Conservation (phyloP, 2,888 invertebrate species). For the Bimastos eiseni region DNA sequence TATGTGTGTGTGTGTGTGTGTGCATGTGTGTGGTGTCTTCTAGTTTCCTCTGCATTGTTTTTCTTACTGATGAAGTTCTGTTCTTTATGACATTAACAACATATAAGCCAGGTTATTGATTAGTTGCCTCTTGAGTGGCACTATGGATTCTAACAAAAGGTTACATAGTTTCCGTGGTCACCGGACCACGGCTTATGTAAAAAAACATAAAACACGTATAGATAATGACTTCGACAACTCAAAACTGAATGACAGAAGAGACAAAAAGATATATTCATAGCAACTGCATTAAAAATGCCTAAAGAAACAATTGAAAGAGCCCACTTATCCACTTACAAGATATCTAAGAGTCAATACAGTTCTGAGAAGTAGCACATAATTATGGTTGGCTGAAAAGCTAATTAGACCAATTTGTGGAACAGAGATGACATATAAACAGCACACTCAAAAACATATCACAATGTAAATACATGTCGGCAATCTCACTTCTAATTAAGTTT, state of each 20-base stretch:
- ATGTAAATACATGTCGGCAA: background rate
- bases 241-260: background rate
- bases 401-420: background rate
- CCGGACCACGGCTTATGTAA: too few relatives aligned
- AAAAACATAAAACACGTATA: background rate
- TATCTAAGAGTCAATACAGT: background rate
- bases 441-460: background rate
- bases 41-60: too few relatives aligned
- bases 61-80: too few relatives aligned
- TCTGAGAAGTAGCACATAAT: background rate
- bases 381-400: background rate
- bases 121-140: too few relatives aligned
- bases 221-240: background rate
- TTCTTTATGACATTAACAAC: too few relatives aligned
- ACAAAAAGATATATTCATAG: background rate
- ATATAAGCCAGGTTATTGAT: too few relatives aligned
- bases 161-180: too few relatives aligned
- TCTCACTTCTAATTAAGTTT: background rate
- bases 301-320: background rate
- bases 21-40: too few relatives aligned
- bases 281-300: background rate
- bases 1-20: too few relatives aligned
- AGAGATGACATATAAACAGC: background rate
- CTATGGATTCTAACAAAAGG: too few relatives aligned
- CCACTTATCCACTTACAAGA: too few relatives aligned